phyloP scores from a whole-genome alignment of 2,797 vertebrate species.

The Chrosomus eos region DNA sequence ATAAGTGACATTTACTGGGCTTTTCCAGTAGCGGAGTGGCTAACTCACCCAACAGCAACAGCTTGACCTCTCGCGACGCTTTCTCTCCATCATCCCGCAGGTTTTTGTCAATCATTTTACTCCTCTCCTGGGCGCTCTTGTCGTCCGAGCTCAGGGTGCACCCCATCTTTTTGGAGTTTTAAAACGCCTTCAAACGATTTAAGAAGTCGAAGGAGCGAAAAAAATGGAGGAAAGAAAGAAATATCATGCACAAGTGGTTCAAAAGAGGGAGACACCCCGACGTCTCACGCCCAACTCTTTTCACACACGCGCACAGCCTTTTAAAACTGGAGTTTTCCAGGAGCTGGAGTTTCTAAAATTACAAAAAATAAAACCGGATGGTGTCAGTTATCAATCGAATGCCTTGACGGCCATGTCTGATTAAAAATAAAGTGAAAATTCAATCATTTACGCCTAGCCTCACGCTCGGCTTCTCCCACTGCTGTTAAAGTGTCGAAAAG shows the following conservation, averaged over 20 bases:
- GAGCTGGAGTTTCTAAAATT: background rate
- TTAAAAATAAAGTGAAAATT: background rate
- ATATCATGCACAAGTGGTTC: conserved; percentile 28
- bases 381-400: background rate
- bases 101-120: conserved; percentile 98
- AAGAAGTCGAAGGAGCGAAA: conserved; percentile 41
- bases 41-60: conserved; percentile 93
- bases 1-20: background rate
- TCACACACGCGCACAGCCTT: conserved; percentile 67
- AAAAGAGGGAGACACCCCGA: conserved; percentile 31
- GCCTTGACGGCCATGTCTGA: conserved; percentile 22
- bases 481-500: conserved; percentile 31
- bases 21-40: background rate
- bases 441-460: background rate
- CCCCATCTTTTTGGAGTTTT: conserved; percentile 81
- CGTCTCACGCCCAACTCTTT: conserved; percentile 34
- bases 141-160: conserved; percentile 97
- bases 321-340: background rate
- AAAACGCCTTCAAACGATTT: conserved; percentile 48
- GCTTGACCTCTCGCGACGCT: conserved; percentile 95
- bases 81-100: conserved; percentile 97
- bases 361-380: background rate
- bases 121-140: conserved; percentile 95
- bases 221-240: background rate
- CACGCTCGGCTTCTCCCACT: background rate